Evolutionary conservation across 2,888 invertebrate genomes (phyloP).

Genomic region (Saturnia japonica): DNA sequence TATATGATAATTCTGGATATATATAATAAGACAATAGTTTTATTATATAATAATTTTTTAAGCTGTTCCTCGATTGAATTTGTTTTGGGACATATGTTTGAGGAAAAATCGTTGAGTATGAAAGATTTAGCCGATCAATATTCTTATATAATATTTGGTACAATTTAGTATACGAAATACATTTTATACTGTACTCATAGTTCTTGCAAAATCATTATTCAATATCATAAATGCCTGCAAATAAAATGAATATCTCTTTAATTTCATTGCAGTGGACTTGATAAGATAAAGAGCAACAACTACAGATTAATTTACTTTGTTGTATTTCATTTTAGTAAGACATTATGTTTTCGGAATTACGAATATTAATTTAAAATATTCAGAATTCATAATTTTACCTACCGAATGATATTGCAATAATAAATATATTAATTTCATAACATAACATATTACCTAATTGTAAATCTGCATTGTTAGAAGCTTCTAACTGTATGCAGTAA

Average conservation of each 20-base stretch:
- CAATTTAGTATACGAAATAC: background rate
- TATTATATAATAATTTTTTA: no score
- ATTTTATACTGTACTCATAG: background rate
- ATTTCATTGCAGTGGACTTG: background rate
- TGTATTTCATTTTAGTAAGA: background rate
- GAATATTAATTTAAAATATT: background rate
- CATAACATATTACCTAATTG: background rate
- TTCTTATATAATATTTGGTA: background rate
- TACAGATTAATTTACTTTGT: background rate
- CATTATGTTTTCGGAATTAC: slow-evolving; percentile 1
- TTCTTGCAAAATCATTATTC: background rate
- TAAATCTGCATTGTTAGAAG: background rate
- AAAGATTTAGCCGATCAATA: background rate
- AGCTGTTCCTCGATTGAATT: no score
- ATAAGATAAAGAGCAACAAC: background rate
- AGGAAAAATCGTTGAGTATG: background rate
- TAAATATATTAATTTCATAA: slow-evolving; percentile 1
- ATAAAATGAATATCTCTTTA: background rate
- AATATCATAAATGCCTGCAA: background rate
- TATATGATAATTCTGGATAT: no score
- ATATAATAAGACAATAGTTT: background rate
- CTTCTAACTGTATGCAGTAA: background rate
- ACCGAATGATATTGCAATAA: background rate
- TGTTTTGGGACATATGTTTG: no score
- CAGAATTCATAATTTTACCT: background rate